Conservation (phyloP, 2,797 vertebrate species). For the Phataginus tetradactyla region DNA sequence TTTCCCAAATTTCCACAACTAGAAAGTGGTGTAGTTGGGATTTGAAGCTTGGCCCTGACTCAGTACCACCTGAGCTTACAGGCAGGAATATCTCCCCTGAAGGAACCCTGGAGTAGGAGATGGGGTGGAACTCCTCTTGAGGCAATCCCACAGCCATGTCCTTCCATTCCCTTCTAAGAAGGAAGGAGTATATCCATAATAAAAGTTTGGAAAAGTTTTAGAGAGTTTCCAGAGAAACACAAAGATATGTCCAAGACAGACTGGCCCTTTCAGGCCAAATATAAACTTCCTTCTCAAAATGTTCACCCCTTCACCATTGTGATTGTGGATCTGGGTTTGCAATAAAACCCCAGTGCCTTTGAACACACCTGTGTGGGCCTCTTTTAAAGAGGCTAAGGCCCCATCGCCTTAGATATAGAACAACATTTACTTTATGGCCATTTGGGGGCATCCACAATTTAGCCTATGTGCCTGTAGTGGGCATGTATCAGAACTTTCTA, state of each 20-base stretch:
- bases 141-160: not conserved
- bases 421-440: not conserved
- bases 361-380: not conserved
- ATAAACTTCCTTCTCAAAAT: not conserved
- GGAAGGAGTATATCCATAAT: not conserved
- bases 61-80: not conserved
- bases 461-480: not conserved
- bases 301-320: not conserved
- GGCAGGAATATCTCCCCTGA: not conserved
- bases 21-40: not conserved
- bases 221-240: not conserved
- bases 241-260: not conserved
- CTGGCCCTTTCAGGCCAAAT: not conserved
- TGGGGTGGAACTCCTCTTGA: not conserved
- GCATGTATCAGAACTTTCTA: not conserved
- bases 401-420: not conserved
- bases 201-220: not conserved
- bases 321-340: not conserved
- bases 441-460: not conserved
- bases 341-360: not conserved
- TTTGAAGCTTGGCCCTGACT: not conserved
- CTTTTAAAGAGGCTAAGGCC: not conserved
- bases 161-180: not conserved
- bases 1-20: not conserved
- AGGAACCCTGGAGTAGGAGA: not conserved